phyloP scores from a whole-genome alignment of 2,797 vertebrate species.

The Oreonectes daqikongensis region DNA sequence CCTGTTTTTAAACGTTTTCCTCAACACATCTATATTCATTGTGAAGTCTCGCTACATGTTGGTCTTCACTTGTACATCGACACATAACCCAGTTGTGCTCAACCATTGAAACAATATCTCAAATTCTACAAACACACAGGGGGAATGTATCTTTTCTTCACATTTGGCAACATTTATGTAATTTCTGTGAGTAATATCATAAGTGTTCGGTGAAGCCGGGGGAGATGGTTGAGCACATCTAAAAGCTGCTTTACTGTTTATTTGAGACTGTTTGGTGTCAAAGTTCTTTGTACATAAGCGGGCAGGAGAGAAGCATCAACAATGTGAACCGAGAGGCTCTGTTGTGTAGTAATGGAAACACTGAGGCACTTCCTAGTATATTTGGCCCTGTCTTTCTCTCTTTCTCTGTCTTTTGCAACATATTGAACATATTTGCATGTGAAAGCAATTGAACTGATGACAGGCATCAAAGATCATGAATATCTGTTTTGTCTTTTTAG shows the following conservation, averaged over 20 bases:
- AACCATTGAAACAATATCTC: neutral
- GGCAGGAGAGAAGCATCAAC: slow-evolving; percentile 65
- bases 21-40: slow-evolving; percentile 27
- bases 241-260: slow-evolving; percentile 66
- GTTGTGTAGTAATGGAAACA: slow-evolving; percentile 68
- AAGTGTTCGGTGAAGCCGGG: slow-evolving; percentile 76
- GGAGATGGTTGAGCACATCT: slow-evolving; percentile 73
- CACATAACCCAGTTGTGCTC: neutral
- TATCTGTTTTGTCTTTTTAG: slow-evolving; percentile 26
- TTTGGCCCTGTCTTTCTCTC: slow-evolving; percentile 62
- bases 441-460: slow-evolving; percentile 66
- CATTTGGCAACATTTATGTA: slow-evolving; percentile 71
- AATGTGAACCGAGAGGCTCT: slow-evolving; percentile 17
- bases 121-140: slow-evolving; percentile 3
- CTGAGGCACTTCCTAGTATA: slow-evolving; percentile 68
- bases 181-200: slow-evolving; percentile 73
- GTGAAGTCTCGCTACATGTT: slow-evolving; percentile 39
- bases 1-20: slow-evolving; percentile 47
- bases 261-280: slow-evolving; percentile 74
- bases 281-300: slow-evolving; percentile 58
- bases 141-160: slow-evolving; percentile 64
- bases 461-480: slow-evolving; percentile 21
- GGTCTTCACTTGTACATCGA: slow-evolving; percentile 45
- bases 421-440: slow-evolving; percentile 74
- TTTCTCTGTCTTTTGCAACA: slow-evolving; percentile 56